Base-by-base conservation (phyloP, 2,888 invertebrate genomes). In the Diadegma fenestrale region DNA sequence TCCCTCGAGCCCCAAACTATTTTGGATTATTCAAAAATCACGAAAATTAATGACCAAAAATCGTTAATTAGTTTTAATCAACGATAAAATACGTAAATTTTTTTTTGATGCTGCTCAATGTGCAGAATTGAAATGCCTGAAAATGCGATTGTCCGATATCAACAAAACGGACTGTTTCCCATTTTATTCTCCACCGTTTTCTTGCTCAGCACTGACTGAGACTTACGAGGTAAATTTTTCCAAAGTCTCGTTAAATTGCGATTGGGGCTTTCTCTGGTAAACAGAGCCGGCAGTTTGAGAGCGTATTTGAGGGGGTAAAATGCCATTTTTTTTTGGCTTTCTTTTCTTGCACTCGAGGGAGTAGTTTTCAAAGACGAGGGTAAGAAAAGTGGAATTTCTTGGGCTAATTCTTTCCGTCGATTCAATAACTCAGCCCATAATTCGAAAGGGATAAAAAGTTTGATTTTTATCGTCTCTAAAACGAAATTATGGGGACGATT, bases 161-260 rank as follows among this genome's bases (percentile, higher is more conserved):
- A 22, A 22, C 7, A n/a, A 7, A 7, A 68, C 19, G 26, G 2
- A 45, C 63, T 61, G 19, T 54, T 30, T 61, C 33, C 64, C 58
- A 26, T 48, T 51, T 30, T 22, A 22, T 45, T 61, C 54, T 68
- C 69, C n/a, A 30, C 61, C 61, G 58, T 37, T 51, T 51, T 17
- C 41, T 30, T 48, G n/a, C 63, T 17, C 54, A 22, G 12, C 54
- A 41, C 30, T 51, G 37, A 41, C 19, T 69, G 72, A 79, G 78
- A 88, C 78, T 84, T 85, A 86, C 84, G 87, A 85, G 77, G 58
- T 68, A 73, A 88, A 85, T 88, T 86, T 87, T 85, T 81, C 66
- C 71, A 77, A 87, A 87, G 86, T 86, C 76, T 88, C 86, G 84
- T 88, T 87, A 86, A 87, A 88, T 87, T 85, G 84, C 86, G 79